phyloP scores from a whole-genome alignment of 2,113 vertebrate species.

The Eptesicus fuscus region DNA sequence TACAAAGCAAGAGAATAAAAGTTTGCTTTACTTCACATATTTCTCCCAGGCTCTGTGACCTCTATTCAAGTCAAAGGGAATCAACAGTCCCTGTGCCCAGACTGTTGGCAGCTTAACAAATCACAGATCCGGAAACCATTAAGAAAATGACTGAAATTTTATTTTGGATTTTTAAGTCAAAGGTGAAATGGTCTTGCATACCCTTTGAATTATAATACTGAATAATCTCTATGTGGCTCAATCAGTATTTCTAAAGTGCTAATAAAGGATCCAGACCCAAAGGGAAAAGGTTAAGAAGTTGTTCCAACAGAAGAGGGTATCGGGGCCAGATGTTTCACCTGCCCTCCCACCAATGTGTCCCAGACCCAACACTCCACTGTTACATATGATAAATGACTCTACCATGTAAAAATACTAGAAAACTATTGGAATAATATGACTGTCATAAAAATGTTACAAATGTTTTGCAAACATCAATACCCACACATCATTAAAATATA shows the following conservation, averaged over 20 bases:
- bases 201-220: background rate
- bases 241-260: background rate
- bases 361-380: background rate
- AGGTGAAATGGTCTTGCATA: background rate
- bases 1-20: background rate
- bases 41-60: slow-evolving; percentile 1
- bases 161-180: background rate
- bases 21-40: background rate
- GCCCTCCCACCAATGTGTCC: background rate
- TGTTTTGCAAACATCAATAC: background rate
- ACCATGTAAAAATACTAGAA: background rate
- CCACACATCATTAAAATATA: background rate
- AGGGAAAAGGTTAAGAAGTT: background rate
- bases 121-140: background rate
- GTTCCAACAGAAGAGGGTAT: accelerated
- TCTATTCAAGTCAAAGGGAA: background rate
- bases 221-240: background rate
- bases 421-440: background rate
- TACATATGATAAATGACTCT: background rate
- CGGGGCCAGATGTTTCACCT: background rate
- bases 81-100: background rate
- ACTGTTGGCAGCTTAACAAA: background rate
- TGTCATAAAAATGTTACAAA: background rate
- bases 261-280: background rate
- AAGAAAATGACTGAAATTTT: background rate